These are phyloP conservation scores for Unio pictorum DNA, from an alignment of 2,888 invertebrate genomes.

Conservation along the genomic window DNA sequence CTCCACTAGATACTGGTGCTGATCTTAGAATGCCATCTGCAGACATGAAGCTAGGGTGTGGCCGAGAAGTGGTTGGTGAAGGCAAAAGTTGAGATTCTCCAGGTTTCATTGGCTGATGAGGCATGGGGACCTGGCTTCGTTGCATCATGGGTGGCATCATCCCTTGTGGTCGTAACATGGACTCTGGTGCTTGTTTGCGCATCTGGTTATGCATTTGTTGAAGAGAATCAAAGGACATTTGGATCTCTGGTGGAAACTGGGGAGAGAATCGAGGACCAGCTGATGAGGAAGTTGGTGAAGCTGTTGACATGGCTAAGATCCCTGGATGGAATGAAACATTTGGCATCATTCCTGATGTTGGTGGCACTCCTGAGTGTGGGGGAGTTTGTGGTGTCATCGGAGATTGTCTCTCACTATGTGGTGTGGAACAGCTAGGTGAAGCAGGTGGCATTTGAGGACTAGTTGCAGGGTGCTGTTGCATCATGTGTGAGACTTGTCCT, in stretches of 20 bases:
- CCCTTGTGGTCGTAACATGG: too few relatives aligned
- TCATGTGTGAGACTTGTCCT: slow-evolving; percentile 12
- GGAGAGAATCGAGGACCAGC: slow-evolving; percentile 1
- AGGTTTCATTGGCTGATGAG: slow-evolving; percentile 1
- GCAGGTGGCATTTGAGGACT: background rate
- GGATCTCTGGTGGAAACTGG: too few relatives aligned
- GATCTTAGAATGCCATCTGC: too few relatives aligned
- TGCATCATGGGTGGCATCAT: background rate
- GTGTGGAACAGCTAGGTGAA: slow-evolving; percentile 6
- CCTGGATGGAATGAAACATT: slow-evolving; percentile 3
- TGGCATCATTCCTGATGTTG: slow-evolving; percentile 27
- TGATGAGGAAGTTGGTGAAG: slow-evolving; percentile 29
- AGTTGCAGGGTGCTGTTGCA: slow-evolving; percentile 2
- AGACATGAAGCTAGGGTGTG: background rate
- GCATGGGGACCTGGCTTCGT: background rate
- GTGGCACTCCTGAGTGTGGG: slow-evolving; percentile 21
- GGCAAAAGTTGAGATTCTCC: background rate
- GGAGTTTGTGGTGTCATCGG: slow-evolving; percentile 22
- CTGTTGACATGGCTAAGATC: slow-evolving; percentile 9
- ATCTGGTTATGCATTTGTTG: too few relatives aligned
- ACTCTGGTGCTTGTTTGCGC: too few relatives aligned
- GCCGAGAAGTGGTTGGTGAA: background rate
- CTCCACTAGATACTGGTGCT: too few relatives aligned
- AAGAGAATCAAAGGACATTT: too few relatives aligned
- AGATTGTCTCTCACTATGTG: slow-evolving; percentile 7